Evolutionary conservation across 2,113 vertebrate genomes (phyloP), one percentile per base, ranked within the genome.

Genomic region (Eurypyga helias): DNA sequence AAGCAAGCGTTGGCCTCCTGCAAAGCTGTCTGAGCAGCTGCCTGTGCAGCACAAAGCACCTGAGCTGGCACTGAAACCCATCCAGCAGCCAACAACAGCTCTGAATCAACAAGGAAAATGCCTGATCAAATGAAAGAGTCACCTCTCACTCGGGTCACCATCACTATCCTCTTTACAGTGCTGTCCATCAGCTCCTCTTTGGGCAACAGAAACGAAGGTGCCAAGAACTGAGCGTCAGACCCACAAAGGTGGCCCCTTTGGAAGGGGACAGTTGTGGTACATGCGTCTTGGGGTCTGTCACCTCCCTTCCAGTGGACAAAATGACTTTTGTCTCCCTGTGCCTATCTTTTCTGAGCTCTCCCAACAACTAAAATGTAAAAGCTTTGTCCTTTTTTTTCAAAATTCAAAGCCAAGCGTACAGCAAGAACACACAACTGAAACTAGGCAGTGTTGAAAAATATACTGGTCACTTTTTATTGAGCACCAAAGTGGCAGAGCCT

Each of bases 381-480:
- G 17, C 18, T 8, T n/a, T 57, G 9, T 48, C 36, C 9, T n/a
- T 49, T 41, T 76, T 51, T 31, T 24, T n/a, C 6, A 1, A 5
- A 17, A 61, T 31, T 21, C 4, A 2, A 65, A 90, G 45, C 29
- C 19, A n/a, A 12, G 24, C 4, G 0, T 0, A 7, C 1, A 2
- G 26, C 48, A 92, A 79, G 55, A 66, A 96, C 49, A 85, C 76
- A 89, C 81, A 51, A 11, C 3, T 2, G 80, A 84, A 87, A 79
- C 45, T 3, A 58, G 3, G 23, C 34, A 66, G 81, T 65, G 77
- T 38, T 94, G 73, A 72, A 93, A 96, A 96, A 95, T 2, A 93
- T 23, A 87, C 34, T 25, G 80, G 89, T 95, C 36, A 57, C 29
- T 65, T 97, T 97, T 97, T 97, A 97, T 97, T 97, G 89, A 97